Base-by-base conservation (phyloP, 1,140 invertebrate genomes). In the Drosophila kanapiae region DNA sequence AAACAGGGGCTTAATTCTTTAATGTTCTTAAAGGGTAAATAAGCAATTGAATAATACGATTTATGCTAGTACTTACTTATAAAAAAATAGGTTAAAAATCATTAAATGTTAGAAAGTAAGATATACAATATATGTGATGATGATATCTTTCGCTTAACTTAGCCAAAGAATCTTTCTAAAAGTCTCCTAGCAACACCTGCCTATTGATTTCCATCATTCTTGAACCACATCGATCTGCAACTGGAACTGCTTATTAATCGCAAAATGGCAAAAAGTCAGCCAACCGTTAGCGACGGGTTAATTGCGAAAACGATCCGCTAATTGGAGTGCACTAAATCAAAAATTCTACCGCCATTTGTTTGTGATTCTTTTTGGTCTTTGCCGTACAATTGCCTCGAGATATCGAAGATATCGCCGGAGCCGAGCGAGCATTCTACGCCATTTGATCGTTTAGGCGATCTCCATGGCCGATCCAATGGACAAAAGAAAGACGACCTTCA, bases 401-500 rank as follows among this genome's bases (percentile, higher is more conserved):
- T 40, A 67, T 58, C 13, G 53, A 9, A 54, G 27, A 49, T 31
- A 47, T 47, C 43, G 63, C 49, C 45, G 56, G 79, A 80, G 80
- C 43, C 57, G 77, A 80, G 80, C 43, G 53, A 47, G 6, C 33
- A 23, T 63, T 86, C 80, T 79, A 53, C 48, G 35, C 43, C 54
- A 78, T 9, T 13, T 8, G 61, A 42, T 59, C 54, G 37, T 29
- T 64, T 38, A 54, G 51, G 51, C 4, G 40, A 45, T 23, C 75
- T 57, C 57, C 63, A 84, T 69, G 61, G 68, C 13, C 11, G 11
- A 16, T 29, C 61, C n/a, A 51, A 5, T 27, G 23, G 27, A 77
- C 54, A 68, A 76, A 47, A 54, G 40, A 77, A 75, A 67, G 68
- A 82, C 85, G 85, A 90, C 85, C 85, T 90, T 90, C 84, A 88